Base-by-base conservation (phyloP, 2,888 invertebrate species). In the Cryptosula pallasiana region DNA sequence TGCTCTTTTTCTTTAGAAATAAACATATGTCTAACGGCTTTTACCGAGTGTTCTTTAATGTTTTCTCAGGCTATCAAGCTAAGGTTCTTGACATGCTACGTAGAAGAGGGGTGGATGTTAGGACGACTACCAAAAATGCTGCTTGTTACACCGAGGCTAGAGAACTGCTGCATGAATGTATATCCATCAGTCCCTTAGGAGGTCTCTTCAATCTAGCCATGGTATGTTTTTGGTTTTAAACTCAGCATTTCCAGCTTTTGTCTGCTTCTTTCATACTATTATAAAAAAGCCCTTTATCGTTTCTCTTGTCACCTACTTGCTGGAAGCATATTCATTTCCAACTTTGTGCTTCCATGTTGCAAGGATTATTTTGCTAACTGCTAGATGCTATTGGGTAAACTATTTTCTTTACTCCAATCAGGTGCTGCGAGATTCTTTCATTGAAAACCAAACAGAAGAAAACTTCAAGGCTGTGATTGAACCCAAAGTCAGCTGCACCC, bases 131-230 rank as follows among this genome's bases (percentile, higher is more conserved):
- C 0, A 88, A 88, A 16, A 91, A 95, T 81, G 89, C 92, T 5
- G 89, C 90, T 0, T 90, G 89, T 0, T 85, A 87, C 69, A 83
- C 88, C 2, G 93, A 93, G 0, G 92, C 93, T 74, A 87, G 87
- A 72, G 80, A 86, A n/a, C 87, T 95, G 75, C 80, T 96, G 0
- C 86, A 87, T 71, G 88, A 89, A 79, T 90, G 92, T 16, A 58
- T 35, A 16, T 45, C 54, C 13, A 81, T 90, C 73, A 92, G 90
- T 13, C 88, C 91, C 63, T 88, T 94, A 73, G 94, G 93, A 75
- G 94, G 91, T 77, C 90, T 98, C 74, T 97, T 97, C 87, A 95
- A 98, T 86, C 88, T 98, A 78, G 98, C 98, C 29, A 95, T 91
- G 81, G 84, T 84, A 76, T 82, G 81, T 80, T 27, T 45, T 45